Evolutionary conservation across 2,888 invertebrate genomes (phyloP).

Genomic region (Xanthia togata): DNA sequence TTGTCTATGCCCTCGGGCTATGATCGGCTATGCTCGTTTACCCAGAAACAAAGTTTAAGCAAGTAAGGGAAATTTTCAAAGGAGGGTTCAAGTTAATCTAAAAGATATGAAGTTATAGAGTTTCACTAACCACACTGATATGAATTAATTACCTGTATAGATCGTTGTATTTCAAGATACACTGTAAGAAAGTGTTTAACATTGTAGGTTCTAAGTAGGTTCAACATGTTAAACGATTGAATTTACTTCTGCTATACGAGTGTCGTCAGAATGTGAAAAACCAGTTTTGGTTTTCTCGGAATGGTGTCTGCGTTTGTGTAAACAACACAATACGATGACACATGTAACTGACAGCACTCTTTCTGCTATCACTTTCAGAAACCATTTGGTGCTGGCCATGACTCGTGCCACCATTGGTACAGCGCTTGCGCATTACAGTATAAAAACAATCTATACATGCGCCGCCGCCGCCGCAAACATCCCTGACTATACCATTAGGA

Average conservation of each 20-base stretch:
- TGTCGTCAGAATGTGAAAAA: background rate
- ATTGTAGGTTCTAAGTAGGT: background rate
- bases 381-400: too few relatives aligned
- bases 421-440: too few relatives aligned
- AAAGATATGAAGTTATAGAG: background rate
- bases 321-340: too few relatives aligned
- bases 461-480: too few relatives aligned
- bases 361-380: too few relatives aligned
- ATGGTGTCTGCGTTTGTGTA: background rate
- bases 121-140: background rate
- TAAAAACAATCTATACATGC: too few relatives aligned
- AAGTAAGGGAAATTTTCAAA: too few relatives aligned
- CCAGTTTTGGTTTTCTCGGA: background rate
- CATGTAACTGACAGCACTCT: too few relatives aligned
- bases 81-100: background rate
- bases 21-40: background rate
- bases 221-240: too few relatives aligned
- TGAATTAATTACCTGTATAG: background rate
- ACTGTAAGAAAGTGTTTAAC: background rate
- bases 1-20: background rate
- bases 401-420: too few relatives aligned
- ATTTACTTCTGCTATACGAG: background rate
- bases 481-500: background rate
- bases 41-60: too few relatives aligned
- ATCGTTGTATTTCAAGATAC: background rate